phyloP scores from a whole-genome alignment of 1,140 invertebrate genomes.

The Brachionus angularis region DNA sequence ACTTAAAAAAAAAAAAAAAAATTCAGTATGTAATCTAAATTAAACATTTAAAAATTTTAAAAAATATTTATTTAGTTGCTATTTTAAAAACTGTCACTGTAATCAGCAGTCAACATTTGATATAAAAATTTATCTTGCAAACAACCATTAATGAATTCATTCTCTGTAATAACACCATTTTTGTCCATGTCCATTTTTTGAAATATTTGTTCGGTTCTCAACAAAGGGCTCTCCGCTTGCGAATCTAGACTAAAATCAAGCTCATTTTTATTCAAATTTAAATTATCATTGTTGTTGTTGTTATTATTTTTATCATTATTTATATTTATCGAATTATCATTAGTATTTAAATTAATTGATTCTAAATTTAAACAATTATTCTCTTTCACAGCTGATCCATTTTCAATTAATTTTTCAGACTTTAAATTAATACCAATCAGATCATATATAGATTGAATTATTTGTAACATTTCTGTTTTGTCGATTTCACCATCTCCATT shows the following conservation, averaged over 20 bases:
- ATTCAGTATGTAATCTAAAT: too few relatives aligned
- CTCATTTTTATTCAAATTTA: slow-evolving; percentile 19
- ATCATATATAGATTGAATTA: slow-evolving; percentile 48
- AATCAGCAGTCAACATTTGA: slow-evolving; percentile 69
- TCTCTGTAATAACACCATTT: slow-evolving; percentile 92
- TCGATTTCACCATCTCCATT: slow-evolving; percentile 98
- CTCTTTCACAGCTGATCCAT: too few relatives aligned
- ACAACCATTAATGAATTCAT: slow-evolving; percentile 97
- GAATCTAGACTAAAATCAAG: slow-evolving; percentile 45
- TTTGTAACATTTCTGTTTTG: slow-evolving; percentile 72
- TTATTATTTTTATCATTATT: too few relatives aligned
- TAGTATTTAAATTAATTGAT: too few relatives aligned
- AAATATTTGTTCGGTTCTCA: slow-evolving; percentile 95
- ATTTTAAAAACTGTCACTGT: slow-evolving; percentile 34
- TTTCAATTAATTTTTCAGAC: not conserved
- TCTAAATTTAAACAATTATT: too few relatives aligned
- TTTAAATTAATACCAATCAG: slow-evolving; percentile 22
- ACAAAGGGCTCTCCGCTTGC: slow-evolving; percentile 67
- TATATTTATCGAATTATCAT: too few relatives aligned
- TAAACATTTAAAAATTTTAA: not conserved
- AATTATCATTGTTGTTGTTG: too few relatives aligned
- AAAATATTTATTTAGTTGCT: slow-evolving; percentile 21
- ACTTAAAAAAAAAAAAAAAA: too few relatives aligned
- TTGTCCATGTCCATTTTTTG: slow-evolving; percentile 98
- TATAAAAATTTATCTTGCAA: slow-evolving; percentile 93